Base-by-base conservation (phyloP, 1,140 invertebrate species). In the Daktulosphaira vitifoliae region DNA sequence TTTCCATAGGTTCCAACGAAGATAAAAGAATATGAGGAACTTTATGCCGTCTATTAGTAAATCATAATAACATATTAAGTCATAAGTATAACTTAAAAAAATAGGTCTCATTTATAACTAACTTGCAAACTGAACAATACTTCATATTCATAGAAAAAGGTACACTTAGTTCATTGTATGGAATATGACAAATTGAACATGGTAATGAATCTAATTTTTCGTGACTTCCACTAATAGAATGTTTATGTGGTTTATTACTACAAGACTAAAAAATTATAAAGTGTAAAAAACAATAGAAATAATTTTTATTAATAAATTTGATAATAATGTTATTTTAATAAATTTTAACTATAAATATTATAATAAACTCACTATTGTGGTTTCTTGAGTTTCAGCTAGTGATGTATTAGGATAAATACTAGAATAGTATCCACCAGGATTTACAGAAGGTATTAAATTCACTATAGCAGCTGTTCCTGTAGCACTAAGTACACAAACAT, bases 401-500 rank as follows among this genome's bases (percentile, higher is more conserved):
- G 37, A 29, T 37, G 13, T 6, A 68, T 18, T 48, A n/a, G 42
- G 18, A 46, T 25, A 49, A 25, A 49, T 54, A 26, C 44, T 18
- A 38, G 62, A n/a, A 66, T 38, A 44, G 44, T 67, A 48, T 18
- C 33, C 42, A 33, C 16, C 15, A 0, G 56, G 42, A 48, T 62
- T 62, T 22, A 29, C 16, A 9, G 56, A 48, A 29, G 56, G 25
- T 13, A 62, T 46, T 46, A 62, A 25, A 8, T 50, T 66, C 38
- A 66, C 66, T 37, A 66, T 82, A 0, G 92, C 94, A 3, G 94
- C 95, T 0, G 95, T 98, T 0, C 95, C 95, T 25, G 82, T 87
- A 0, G 91, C 93, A 68, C 91, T 96, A 39, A 98, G 73, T 1
- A 98, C 86, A 72, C 92, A 95, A 0, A 98, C 88, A 72, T 98